Base-by-base conservation (phyloP, 2,797 vertebrate species). In the Lithobates pipiens region DNA sequence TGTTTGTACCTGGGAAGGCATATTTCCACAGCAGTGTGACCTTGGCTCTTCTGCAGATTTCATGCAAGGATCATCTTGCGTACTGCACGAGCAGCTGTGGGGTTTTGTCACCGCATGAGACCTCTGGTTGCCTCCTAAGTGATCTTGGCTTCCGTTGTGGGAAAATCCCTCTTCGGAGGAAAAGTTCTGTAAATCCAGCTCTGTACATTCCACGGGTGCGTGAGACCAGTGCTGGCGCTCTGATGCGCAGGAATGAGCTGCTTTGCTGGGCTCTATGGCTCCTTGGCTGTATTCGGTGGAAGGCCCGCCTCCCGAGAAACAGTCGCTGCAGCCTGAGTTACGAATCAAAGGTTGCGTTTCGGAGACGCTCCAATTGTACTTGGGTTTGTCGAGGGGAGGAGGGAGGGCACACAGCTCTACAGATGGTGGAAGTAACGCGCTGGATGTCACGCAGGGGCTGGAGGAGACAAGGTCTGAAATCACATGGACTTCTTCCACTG, bases 111-210 rank as follows among this genome's bases (percentile, higher is more conserved):
- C 27, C 36, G 39, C 34, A 29, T 70, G 71, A 11, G 0, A 50
- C 27, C 0, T 10, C 44, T 0, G 10, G 2, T 0, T 81, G 75
- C 18, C 46, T 68, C 0, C 39, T 71, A 10, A 18, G 5, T 86
- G 73, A 36, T 4, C 85, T 68, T 90, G 89, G 0, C 65, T 0
- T 0, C 79, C 82, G 87, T 79, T 36, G n/a, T 71, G 44, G 0
- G 86, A 90, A 68, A 90, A 89, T 0, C 15, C 76, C 88, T 90
- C 91, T 16, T 79, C 90, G 84, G 92, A 94, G 88, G 93, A 94
- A 88, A 94, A 92, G 72, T 90, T 93, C 68, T 93, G 92, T 42
- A 94, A 91, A 78, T 94, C 94, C 82, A 94, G 88, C 85, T 95
- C 94, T 0, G 93, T 94, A 88, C 94, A 95, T 75, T 95, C 91